A percentile compares a stretch with the other conserved stretches of the same genome.
These are phyloP conservation scores for Myrmecobius fasciatus DNA, from an alignment of 2,113 vertebrate genomes.

Conservation along the genomic window DNA sequence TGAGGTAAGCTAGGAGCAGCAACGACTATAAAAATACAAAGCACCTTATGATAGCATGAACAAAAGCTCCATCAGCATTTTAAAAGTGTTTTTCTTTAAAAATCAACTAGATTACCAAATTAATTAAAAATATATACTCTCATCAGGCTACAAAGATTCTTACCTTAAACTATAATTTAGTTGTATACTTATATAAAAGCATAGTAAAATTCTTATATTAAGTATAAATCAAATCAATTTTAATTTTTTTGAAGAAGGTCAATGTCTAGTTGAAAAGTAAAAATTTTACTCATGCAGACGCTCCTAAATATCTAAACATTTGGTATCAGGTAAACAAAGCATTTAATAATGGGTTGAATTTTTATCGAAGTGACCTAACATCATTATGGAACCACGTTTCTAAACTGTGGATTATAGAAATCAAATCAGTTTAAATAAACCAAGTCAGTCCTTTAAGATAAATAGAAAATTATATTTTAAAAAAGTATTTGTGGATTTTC, in stretches of 20 bases:
- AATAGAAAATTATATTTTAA: background rate
- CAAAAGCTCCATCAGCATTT: conserved; percentile 75
- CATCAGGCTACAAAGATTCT: background rate
- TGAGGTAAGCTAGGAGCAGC: conserved; percentile 96
- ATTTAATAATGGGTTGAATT: conserved; percentile 29
- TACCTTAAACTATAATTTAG: conserved; percentile 22
- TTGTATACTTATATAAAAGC: background rate
- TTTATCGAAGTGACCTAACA: background rate
- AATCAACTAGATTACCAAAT: conserved; percentile 48
- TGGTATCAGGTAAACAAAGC: conserved; percentile 21
- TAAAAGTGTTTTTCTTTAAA: conserved; percentile 46
- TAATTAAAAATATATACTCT: conserved; percentile 53
- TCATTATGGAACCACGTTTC: background rate
- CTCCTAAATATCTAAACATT: conserved; percentile 14
- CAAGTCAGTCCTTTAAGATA: background rate
- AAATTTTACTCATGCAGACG: conserved; percentile 20
- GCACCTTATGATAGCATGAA: conserved; percentile 84
- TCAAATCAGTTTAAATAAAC: background rate
- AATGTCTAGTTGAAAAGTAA: background rate
- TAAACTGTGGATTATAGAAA: background rate
- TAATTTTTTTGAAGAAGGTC: conserved; percentile 8
- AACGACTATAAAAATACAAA: conserved; percentile 91
- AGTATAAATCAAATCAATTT: conserved; percentile 36
- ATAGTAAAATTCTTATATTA: conserved; percentile 34
- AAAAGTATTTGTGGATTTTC: background rate